These are phyloP conservation scores for Lutjanus erythropterus DNA, from an alignment of 2,113 vertebrate species.

Conservation along the genomic window DNA sequence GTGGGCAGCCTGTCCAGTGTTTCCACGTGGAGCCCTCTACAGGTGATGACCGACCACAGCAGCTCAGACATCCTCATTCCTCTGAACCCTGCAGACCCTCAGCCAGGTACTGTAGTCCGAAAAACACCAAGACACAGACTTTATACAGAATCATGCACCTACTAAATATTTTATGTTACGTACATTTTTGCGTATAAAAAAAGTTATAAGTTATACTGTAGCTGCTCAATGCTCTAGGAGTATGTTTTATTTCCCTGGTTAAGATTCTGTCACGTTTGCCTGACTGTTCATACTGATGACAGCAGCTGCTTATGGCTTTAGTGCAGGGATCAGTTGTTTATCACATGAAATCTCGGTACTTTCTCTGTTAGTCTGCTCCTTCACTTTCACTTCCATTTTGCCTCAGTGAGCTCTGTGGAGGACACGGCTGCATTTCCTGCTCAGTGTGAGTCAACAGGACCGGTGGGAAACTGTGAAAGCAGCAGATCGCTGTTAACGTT, in stretches of 20 bases:
- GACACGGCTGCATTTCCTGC: constrained; percentile 86
- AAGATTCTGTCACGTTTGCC: neutral
- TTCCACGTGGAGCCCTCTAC: constrained; percentile 91
- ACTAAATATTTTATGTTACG: neutral
- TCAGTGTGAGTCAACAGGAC: constrained; percentile 73
- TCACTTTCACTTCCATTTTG: constrained; percentile 62
- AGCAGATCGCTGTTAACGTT: constrained; percentile 83
- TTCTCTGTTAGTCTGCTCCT: constrained; percentile 18
- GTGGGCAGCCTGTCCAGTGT: constrained; percentile 87
- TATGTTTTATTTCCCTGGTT: neutral
- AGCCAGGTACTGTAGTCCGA: constrained; percentile 84
- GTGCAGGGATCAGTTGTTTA: neutral
- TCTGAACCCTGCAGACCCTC: constrained; percentile 84
- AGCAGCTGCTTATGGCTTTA: neutral
- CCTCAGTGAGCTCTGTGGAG: constrained; percentile 83
- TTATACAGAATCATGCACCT: neutral
- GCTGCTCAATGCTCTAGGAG: neutral
- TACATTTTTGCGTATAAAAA: neutral
- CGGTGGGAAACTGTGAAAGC: constrained; percentile 75
- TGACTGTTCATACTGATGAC: constrained; percentile 10
- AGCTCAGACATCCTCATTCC: constrained; percentile 91
- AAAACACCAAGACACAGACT: neutral
- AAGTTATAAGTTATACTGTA: neutral
- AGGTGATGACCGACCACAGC: constrained; percentile 87
- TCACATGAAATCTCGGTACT: constrained; percentile 24